phyloP scores from a whole-genome alignment of 2,113 vertebrate species.

The Clinocottus analis region DNA sequence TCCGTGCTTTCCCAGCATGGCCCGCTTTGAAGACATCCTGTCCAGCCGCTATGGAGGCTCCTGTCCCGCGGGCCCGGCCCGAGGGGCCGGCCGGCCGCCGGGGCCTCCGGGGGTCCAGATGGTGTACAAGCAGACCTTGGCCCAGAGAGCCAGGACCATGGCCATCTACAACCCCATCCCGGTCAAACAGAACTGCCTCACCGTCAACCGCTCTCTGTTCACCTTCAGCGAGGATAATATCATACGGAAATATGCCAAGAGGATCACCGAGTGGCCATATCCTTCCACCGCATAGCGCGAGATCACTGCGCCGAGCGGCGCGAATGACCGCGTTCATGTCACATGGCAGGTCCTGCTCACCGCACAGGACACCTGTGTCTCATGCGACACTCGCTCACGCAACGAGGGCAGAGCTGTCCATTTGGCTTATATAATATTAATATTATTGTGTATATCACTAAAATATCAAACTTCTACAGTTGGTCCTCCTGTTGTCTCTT shows the following conservation, averaged over 20 bases:
- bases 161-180: slow-evolving; percentile 98
- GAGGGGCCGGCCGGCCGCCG: slow-evolving; percentile 86
- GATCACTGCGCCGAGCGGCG: not conserved
- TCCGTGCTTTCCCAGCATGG: slow-evolving; percentile 86
- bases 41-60: slow-evolving; percentile 88
- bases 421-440: not conserved
- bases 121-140: slow-evolving; percentile 96
- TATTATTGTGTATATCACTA: not conserved
- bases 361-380: not conserved
- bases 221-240: slow-evolving; percentile 98
- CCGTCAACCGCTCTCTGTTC: slow-evolving; percentile 97
- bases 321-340: too few species aligned
- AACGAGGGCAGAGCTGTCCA: not conserved
- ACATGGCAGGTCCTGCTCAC: too few species aligned
- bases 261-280: slow-evolving; percentile 99
- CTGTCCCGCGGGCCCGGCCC: slow-evolving; percentile 82
- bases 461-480: slow-evolving; percentile 8
- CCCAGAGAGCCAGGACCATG: slow-evolving; percentile 97
- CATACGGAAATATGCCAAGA: slow-evolving; percentile 99
- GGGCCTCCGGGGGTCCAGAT: slow-evolving; percentile 88
- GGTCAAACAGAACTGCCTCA: slow-evolving; percentile 96
- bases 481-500: slow-evolving; percentile 18
- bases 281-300: slow-evolving; percentile 78
- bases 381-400: too few species aligned
- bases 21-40: slow-evolving; percentile 95